Base-by-base conservation (phyloP, 2,113 vertebrate species). In the Amphiprion ocellaris region DNA sequence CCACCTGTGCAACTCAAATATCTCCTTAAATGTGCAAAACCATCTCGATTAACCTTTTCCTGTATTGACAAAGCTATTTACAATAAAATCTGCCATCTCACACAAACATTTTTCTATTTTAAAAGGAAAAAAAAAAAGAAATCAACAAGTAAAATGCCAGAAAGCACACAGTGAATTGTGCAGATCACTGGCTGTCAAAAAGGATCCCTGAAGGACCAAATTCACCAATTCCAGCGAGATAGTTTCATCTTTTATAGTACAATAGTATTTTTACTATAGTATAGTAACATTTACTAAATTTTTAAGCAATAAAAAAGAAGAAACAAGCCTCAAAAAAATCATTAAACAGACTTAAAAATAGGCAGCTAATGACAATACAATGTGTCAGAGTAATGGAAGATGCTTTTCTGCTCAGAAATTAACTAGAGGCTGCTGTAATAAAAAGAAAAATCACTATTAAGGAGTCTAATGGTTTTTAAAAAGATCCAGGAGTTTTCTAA, bases 111-210 rank as follows among this genome's bases (percentile, higher is more conserved):
- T 44, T 69, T 70, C 30, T 55, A 69, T 37, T 60, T 46, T 10
- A 66, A 52, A 26, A 26, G 26, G 14, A 66, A 41, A 5, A 56
- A 72, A 44, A 44, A 2, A 10, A 2, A 30, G 28, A 30, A 30
- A 52, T 30, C 24, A 4, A 60, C 50, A 68, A 71, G 72, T 65
- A 68, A 83, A 65, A 64, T 33, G 17, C 68, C 16, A 71, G 24
- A 30, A 54, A 39, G 23, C 10, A 50, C 10, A 19, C 11, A 49
- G 28, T 24, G 17, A 44, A 44, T 11, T 44, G 2, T 44, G 10
- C 41, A 44, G 12, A 44, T 19, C 55, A 19, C 11, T 30, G 50
- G 23, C 50, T 58, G 17, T 24, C 37, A 63, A 28, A 37, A 6
- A 16, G 6, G 14, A 10, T 41, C 19, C 37, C 1, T 2, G 0